Evolutionary conservation across 2,797 vertebrate genomes (phyloP), one percentile per base, ranked within the genome.

Genomic region (Psittacula derbiana): DNA sequence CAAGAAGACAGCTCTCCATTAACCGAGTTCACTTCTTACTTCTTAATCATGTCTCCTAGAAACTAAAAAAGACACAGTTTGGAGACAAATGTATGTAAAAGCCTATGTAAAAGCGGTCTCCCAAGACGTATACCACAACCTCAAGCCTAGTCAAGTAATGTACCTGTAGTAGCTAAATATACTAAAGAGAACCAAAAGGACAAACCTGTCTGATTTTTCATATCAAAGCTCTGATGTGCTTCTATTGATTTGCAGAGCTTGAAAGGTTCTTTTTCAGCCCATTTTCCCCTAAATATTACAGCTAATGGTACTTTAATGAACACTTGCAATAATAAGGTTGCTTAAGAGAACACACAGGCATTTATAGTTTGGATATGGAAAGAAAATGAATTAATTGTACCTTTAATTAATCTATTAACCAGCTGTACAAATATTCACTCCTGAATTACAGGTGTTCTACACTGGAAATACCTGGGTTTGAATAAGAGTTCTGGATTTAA

Each of bases 271-370:
- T 97, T 97, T 96, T 94, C 28, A 67, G 47, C 60, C 81, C 44
- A 52, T 85, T 91, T 95, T 97, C 86, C 90, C 80, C 92, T 94
- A 97, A 96, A 95, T 96, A 96, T 93, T 95, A 96, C 76, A 91
- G 67, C 74, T 97, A 94, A 84, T 90, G 80, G 43, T 93, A 97
- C 97, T 38, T 60, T 97, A 98, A 98, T 97, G 97, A 98, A 96
- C 93, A 97, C 73, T 86, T 93, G 89, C 95, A 97, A 95, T 80
- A 93, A 97, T 90, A 80, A 74, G 93, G 90, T 88, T 90, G 96
- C 90, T 97, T 93, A 95, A 97, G 93, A 96, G 75, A 93, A 88
- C 82, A 95, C 85, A 90, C 64, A 88, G 93, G 81, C 65, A 92
- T 92, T 90, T 95, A 94, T 83, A 84, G 86, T 85, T 38, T 74